Base-by-base conservation (phyloP, 2,113 vertebrate species). In the Archocentrus centrarchus region DNA sequence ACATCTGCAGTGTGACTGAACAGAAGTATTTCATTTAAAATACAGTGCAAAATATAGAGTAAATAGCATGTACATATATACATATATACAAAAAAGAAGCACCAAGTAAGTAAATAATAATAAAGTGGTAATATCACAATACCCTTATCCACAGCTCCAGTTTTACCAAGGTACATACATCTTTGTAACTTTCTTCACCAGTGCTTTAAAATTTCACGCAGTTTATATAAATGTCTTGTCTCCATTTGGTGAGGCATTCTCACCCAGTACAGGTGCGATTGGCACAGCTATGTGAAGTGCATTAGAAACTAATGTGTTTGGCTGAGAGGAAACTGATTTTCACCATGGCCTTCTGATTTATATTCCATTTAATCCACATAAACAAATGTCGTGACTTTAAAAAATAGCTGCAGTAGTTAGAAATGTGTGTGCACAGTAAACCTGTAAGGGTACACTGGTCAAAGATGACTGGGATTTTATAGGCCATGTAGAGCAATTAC, bases 1-100 rank as follows among this genome's bases (percentile, higher is more conserved):
- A 93, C 97, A 99, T 98, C 96, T 99, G 98, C 32, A 99, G 95
- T 77, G 98, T 99, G 93, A 98, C 98, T 99, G 90, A 58, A 58
- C 18, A n/a, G 35, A 86, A 32, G 83, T 18, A 53, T 75, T 41
- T 44, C 27, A 1, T 32, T 59, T 20, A 44, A 61, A 66, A 75
- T 59, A 62, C 1, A 53, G 6, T 18, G 50, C 50, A 53, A 53
- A 53, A 7, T 6, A 53, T 18, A 47, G 13, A 15, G 44, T 47
- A 53, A 53, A 53, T 18, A 20, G 18, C 18, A 20, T 7, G 20
- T 55, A 15, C 6, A 20, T 18, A 55, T 20, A 10, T 39, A 2
- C 24, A 24, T 24, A 24, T 24, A 24, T 24, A 24, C 2, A 24
- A 24, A 24, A 24, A 53, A 53, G 18, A 53, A 17, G 50, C 6